Evolutionary conservation across 2,888 invertebrate genomes (phyloP).

Genomic region (Escarpia spicata): DNA sequence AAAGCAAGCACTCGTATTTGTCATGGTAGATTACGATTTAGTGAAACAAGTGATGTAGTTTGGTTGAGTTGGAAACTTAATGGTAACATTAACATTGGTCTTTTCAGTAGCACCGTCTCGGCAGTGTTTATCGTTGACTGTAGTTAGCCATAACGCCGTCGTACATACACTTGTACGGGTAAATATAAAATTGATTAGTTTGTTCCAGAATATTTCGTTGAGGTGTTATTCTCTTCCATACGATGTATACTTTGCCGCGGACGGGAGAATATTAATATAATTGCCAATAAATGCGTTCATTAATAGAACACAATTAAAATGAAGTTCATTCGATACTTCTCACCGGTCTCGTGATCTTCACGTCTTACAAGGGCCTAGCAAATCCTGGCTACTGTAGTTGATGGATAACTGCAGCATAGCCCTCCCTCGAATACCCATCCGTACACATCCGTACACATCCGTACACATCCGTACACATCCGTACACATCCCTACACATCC

Average conservation of each 20-base stretch:
- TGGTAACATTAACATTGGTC: not conserved
- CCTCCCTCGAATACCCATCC: too few species aligned
- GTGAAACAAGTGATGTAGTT: not conserved
- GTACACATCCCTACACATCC: too few species aligned
- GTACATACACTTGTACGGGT: not conserved
- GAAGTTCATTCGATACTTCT: too few species aligned
- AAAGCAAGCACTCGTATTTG: not conserved
- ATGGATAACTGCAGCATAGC: too few species aligned
- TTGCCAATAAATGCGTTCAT: not conserved
- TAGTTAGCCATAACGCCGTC: not conserved
- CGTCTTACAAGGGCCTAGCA: too few species aligned
- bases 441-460: too few species aligned
- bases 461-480: too few species aligned
- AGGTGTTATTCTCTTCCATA: not conserved
- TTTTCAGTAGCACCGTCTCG: not conserved
- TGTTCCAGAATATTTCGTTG: not conserved
- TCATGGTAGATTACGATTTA: not conserved
- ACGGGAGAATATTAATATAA: not conserved
- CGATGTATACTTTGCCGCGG: not conserved
- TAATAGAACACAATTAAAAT: not conserved
- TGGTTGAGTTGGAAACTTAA: not conserved
- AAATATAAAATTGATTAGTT: not conserved
- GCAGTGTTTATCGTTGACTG: not conserved
- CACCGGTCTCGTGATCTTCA: too few species aligned
- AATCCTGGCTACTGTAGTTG: too few species aligned